Conservation (phyloP, 2,888 invertebrate species). For the Harmothoe impar region DNA sequence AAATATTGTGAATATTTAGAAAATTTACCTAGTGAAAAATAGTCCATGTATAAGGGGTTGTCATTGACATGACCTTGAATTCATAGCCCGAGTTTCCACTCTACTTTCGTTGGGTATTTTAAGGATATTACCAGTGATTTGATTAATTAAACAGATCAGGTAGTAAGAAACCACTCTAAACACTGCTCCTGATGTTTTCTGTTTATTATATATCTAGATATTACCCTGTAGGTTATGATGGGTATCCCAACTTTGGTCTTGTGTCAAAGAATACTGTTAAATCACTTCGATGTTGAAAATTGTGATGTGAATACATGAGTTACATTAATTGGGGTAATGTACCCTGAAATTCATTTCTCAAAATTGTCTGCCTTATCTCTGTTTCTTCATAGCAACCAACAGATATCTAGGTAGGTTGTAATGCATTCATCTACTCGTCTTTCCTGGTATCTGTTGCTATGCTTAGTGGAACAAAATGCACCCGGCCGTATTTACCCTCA, state of each 20-base stretch:
- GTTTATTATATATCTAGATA: not conserved
- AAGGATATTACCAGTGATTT: not conserved
- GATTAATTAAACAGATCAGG: not conserved
- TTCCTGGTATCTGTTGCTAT: conserved; percentile 37
- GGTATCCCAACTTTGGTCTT: not conserved
- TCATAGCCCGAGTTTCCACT: not conserved
- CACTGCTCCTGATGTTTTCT: too few species aligned
- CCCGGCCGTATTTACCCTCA: not conserved
- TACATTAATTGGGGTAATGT: conserved; percentile 3
- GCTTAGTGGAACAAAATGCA: conserved; percentile 23
- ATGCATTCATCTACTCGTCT: conserved; percentile 9
- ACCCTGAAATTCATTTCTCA: conserved; percentile 16
- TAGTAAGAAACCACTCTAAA: not conserved
- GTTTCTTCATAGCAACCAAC: conserved; percentile 63
- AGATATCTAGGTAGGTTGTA: conserved; percentile 57
- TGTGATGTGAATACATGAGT: not conserved
- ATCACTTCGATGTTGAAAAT: not conserved
- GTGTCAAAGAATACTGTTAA: not conserved
- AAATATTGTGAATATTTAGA: not conserved
- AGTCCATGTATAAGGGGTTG: not conserved
- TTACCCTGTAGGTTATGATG: not conserved
- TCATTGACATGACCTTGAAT: conserved; percentile 57
- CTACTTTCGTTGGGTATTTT: not conserved
- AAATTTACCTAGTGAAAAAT: not conserved
- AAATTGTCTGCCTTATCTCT: conserved; percentile 47